Base-by-base conservation (phyloP, 2,113 vertebrate species). In the Oncorhynchus gorbuscha region DNA sequence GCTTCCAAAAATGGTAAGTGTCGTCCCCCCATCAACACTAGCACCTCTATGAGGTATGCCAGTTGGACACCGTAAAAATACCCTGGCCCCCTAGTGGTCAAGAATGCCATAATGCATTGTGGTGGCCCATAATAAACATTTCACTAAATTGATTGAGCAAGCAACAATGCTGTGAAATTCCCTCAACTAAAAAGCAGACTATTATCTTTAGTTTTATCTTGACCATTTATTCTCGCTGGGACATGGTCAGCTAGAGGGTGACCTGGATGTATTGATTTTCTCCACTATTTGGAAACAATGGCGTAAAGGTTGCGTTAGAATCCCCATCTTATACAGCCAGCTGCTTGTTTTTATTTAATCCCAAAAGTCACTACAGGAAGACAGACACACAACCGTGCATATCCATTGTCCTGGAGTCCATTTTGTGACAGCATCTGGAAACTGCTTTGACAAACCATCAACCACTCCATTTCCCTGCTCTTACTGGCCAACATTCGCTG, bases 1-100 rank as follows among this genome's bases (percentile, higher is more conserved):
- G 93, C 93, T 87, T 90, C 95, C 86, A 96, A 95, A 89, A 94
- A 94, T 86, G 96, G 95, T 97, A 94, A 82, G 94, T 79, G 55
- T 65, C 30, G 5, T 3, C 24, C 32, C 64, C 5, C 11, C 26
- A 55, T 55, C n/a, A 62, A 22, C 59, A 20, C 9, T 45, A 45
- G n/a, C 59, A 62, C 20, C 59, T 62, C 59, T 62, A 6, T 61
- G 59, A 62, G 59, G 59, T 62, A 22, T 62, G n/a, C 59, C n/a
- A 24, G n/a, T 62, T 62, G 59, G 59, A 62, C n/a, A 8, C 59
- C 0, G 22, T 62, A 24, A 62, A 58, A 22, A 22, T 62, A 9
- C 18, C 59, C 59, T 22, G 5, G 59, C 59, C n/a, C 59, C 59
- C 9, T 62, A 22, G 59, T 24, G 59, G 59, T 24, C 5, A 62